Percentiles rank a stretch among this genome's conserved stretches.
Evolutionary conservation across 2,888 invertebrate genomes (phyloP).

Genomic region (Microchrysa polita): DNA sequence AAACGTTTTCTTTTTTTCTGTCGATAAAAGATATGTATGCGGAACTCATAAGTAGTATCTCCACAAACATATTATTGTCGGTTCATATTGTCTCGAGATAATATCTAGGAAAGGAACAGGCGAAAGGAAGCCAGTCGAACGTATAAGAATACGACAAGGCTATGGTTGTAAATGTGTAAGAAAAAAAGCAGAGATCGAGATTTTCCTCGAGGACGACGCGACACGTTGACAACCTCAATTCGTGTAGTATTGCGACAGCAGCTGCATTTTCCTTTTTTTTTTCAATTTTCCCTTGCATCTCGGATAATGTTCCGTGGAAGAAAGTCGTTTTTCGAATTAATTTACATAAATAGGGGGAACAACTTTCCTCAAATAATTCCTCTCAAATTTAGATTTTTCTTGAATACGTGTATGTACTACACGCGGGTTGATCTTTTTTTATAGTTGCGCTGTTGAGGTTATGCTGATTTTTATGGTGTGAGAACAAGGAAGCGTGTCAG

Average conservation of each 20-base stretch:
- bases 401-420: not conserved
- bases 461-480: not conserved
- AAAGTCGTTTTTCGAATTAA: constrained; percentile 1
- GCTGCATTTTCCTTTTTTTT: constrained; percentile 31
- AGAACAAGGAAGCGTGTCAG: constrained; percentile 15
- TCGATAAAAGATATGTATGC: no score
- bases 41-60: no score
- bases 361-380: constrained; percentile 2
- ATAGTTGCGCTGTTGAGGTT: no score
- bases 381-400: no score
- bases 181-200: not conserved
- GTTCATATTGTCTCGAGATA: no score
- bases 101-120: no score
- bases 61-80: no score
- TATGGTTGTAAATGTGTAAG: not conserved
- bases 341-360: constrained; percentile 35
- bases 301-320: no score
- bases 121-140: not conserved
- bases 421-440: not conserved
- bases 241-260: constrained; percentile 31
- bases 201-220: not conserved
- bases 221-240: constrained; percentile 39
- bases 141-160: not conserved
- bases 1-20: no score
- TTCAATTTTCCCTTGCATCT: constrained; percentile 12